Evolutionary conservation across 2,888 invertebrate genomes (phyloP).

Genomic region (Podabrus alpinus): DNA sequence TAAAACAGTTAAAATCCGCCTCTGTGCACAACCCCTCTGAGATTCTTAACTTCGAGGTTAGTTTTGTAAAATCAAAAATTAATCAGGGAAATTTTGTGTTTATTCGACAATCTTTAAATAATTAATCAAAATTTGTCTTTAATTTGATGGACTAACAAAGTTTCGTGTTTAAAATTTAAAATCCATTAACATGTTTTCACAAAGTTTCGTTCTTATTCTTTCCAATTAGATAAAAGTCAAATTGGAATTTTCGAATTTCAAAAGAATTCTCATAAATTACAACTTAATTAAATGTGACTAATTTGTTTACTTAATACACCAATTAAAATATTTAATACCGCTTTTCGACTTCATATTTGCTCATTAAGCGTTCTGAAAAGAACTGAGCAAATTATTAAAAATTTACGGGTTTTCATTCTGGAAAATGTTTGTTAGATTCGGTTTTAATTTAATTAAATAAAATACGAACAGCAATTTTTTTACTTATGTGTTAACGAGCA

Average conservation of each 20-base stretch:
- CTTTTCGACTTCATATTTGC: background rate
- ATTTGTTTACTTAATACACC: background rate
- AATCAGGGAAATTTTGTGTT: background rate
- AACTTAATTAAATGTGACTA: background rate
- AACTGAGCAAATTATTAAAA: background rate
- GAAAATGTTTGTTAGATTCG: background rate
- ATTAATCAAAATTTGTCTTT: background rate
- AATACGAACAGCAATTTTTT: background rate
- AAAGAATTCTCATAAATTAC: background rate
- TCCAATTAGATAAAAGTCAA: background rate
- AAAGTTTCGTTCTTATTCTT: background rate
- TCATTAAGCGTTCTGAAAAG: background rate
- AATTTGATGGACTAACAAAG: background rate
- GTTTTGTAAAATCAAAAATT: background rate
- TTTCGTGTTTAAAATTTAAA: background rate
- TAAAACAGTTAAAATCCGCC: background rate
- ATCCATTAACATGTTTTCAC: background rate
- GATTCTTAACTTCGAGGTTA: background rate
- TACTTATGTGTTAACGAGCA: slow-evolving; percentile 27
- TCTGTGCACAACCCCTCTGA: background rate
- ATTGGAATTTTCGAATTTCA: background rate
- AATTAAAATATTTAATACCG: background rate
- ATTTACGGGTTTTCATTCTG: background rate
- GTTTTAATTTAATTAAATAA: background rate
- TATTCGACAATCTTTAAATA: background rate